phyloP scores from a whole-genome alignment of 2,797 vertebrate species.

The Etheostoma perlongum region DNA sequence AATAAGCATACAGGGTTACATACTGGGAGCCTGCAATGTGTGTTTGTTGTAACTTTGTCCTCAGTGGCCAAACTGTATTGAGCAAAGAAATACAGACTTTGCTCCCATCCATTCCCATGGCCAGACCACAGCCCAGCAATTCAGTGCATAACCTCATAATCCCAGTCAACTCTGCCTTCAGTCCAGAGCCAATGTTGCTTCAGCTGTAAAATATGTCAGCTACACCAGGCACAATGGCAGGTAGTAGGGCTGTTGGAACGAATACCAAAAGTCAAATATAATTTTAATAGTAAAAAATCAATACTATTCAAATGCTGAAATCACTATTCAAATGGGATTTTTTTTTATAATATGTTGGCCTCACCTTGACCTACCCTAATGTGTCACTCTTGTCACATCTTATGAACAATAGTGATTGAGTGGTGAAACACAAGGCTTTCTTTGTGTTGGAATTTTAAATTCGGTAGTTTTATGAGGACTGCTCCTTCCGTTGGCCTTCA shows the following conservation, averaged over 20 bases:
- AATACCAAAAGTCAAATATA: no score
- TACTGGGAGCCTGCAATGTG: slow-evolving; percentile 41
- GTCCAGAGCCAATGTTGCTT: slow-evolving; percentile 34
- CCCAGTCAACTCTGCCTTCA: slow-evolving; percentile 26
- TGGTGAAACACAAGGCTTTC: no score
- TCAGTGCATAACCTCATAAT: slow-evolving; percentile 24
- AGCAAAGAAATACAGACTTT: slow-evolving; percentile 61
- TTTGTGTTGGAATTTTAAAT: no score
- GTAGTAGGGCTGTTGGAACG: not conserved
- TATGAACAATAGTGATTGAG: no score
- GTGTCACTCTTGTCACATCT: no score
- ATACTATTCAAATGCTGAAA: no score
- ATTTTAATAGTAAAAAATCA: no score
- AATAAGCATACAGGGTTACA: slow-evolving; percentile 34
- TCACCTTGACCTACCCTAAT: no score
- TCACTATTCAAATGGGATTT: no score
- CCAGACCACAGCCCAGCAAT: slow-evolving; percentile 32
- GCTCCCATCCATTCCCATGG: slow-evolving; percentile 54
- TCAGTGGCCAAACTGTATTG: slow-evolving; percentile 38
- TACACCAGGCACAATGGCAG: slow-evolving; percentile 1
- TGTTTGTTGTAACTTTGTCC: slow-evolving; percentile 54
- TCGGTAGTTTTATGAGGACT: no score
- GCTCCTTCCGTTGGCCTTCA: no score
- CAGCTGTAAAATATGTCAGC: slow-evolving; percentile 24
- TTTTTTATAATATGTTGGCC: no score